Percentiles rank a stretch among this genome's conserved stretches.
phyloP scores from a whole-genome alignment of 2,888 invertebrate species.

The Drosophila siamana region DNA sequence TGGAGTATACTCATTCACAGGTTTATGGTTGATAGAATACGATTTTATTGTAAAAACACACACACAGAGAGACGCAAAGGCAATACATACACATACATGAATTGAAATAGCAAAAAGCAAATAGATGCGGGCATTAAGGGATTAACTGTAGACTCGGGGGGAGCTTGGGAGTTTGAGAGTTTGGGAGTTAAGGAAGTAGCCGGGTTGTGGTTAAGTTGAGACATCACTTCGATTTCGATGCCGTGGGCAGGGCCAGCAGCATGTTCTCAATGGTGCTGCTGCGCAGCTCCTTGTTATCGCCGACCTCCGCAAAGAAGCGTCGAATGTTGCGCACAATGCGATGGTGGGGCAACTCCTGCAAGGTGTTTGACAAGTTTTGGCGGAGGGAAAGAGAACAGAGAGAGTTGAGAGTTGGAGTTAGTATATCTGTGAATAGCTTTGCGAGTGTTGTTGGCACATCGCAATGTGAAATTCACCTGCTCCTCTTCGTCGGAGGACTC shows the following conservation, averaged over 20 bases:
- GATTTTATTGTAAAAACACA: constrained; percentile 59
- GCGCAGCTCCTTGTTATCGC: constrained; percentile 83
- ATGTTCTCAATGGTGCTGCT: constrained; percentile 85
- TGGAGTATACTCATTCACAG: not conserved
- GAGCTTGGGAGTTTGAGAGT: not conserved
- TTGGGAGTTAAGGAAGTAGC: not conserved
- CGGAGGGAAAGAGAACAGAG: constrained; percentile 9
- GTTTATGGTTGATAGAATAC: constrained; percentile 8
- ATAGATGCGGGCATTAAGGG: constrained; percentile 28
- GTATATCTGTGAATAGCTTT: constrained; percentile 15
- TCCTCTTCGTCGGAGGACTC: constrained; percentile 84
- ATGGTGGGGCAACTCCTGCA: constrained; percentile 88
- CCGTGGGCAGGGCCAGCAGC: constrained; percentile 83
- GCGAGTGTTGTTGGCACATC: constrained; percentile 24
- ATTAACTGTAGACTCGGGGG: constrained; percentile 5
- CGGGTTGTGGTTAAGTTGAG: not conserved
- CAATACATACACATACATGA: constrained; percentile 33
- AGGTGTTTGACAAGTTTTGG: not conserved
- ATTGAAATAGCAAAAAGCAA: constrained; percentile 12
- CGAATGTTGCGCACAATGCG: constrained; percentile 88
- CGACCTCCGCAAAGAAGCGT: constrained; percentile 85
- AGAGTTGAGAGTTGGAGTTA: constrained; percentile 17
- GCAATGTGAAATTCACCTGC: constrained; percentile 68
- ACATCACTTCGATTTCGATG: constrained; percentile 75
- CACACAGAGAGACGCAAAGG: constrained; percentile 32